phyloP scores from a whole-genome alignment of 1,140 invertebrate species.

The Scaptomyza hsui region DNA sequence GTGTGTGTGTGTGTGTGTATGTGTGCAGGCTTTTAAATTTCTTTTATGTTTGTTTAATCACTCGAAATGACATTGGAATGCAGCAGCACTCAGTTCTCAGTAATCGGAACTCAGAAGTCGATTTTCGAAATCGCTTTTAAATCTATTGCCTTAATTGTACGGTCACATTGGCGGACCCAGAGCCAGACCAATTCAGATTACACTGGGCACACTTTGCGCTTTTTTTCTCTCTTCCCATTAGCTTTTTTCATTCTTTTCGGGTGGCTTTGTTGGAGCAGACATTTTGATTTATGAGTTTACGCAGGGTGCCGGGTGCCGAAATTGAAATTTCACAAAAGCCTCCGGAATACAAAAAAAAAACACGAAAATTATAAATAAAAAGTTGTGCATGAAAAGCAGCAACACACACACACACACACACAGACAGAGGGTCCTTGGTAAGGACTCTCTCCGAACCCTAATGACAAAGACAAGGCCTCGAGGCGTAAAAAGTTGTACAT shows the following conservation, averaged over 20 bases:
- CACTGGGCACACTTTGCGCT: constrained; percentile 23
- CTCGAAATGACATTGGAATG: constrained; percentile 59
- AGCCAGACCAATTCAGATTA: not conserved
- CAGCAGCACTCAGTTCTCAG: constrained; percentile 16
- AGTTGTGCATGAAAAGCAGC: constrained; percentile 41
- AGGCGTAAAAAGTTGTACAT: constrained; percentile 60
- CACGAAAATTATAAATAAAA: constrained; percentile 31
- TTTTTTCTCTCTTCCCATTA: constrained; percentile 11
- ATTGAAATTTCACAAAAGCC: constrained; percentile 74
- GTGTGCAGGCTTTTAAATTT: constrained; percentile 40
- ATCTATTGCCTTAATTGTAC: constrained; percentile 58
- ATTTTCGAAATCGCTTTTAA: constrained; percentile 30
- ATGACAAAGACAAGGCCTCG: constrained; percentile 60
- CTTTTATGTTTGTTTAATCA: constrained; percentile 69
- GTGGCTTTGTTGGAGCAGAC: constrained; percentile 70
- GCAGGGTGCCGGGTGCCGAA: constrained; percentile 36
- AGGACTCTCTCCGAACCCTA: constrained; percentile 27
- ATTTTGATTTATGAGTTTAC: constrained; percentile 79
- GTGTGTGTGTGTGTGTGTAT: constrained; percentile 6
- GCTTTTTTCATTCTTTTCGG: not conserved
- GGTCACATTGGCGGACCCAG: not conserved
- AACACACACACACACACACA: constrained; percentile 44
- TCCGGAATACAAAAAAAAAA: constrained; percentile 5
- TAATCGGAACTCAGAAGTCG: constrained; percentile 32
- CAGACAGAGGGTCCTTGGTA: constrained; percentile 23